A percentile compares a stretch with the other conserved stretches of the same genome.
Evolutionary conservation across 2,888 invertebrate species (phyloP).

Genomic region (Omphaloscelis lunosa): DNA sequence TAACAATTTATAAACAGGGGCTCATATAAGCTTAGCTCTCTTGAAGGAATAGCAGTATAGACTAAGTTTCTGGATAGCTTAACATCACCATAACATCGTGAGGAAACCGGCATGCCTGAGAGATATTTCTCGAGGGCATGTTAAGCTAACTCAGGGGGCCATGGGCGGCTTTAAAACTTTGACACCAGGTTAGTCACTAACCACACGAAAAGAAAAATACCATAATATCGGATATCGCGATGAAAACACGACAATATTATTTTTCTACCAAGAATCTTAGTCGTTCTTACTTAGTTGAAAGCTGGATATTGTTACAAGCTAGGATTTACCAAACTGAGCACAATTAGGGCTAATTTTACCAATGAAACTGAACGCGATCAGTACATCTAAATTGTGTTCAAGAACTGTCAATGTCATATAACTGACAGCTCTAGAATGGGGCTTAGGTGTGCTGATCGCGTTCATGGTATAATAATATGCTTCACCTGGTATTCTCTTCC

Average conservation of each 20-base stretch:
- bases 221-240: constrained; percentile 1
- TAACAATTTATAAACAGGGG: constrained; percentile 9
- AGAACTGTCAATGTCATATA: too few species aligned
- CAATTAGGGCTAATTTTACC: not conserved
- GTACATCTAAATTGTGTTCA: too few species aligned
- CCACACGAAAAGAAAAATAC: not conserved
- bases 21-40: constrained; percentile 17
- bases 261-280: constrained; percentile 13
- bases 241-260: constrained; percentile 3
- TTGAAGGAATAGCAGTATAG: not conserved
- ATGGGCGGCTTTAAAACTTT: too few species aligned
- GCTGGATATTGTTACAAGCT: constrained; percentile 26
- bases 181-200: too few species aligned
- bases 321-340: constrained; percentile 16
- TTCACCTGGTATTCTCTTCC: too few species aligned
- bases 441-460: too few species aligned
- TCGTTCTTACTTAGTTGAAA: constrained; percentile 14
- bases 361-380: too few species aligned
- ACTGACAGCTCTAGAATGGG: too few species aligned
- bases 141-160: too few species aligned
- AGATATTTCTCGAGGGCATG: too few species aligned
- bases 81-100: constrained; percentile 7
- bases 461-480: too few species aligned
- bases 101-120: too few species aligned
- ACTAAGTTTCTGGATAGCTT: constrained; percentile 29